Evolutionary conservation across 2,888 invertebrate species (phyloP), one percentile per base, ranked within the genome.

Genomic region (Spicauda simplicius): DNA sequence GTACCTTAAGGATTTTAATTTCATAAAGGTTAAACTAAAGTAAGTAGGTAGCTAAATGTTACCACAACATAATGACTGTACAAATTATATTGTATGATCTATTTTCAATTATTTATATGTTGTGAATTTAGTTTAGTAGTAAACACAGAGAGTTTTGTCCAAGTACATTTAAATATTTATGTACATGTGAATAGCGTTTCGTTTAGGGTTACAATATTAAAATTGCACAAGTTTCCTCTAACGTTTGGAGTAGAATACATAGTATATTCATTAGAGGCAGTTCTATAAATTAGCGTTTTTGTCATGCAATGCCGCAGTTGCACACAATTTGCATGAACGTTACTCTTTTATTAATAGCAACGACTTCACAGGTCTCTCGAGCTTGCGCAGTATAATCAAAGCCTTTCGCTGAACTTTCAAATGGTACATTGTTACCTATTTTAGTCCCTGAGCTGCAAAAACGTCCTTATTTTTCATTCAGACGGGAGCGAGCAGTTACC

Each of bases 391-490:
- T 53, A 53, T 55, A 60, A 66, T 60, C 59, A 54, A 66, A 66
- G 54, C 59, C 63, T 50, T 69, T 60, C 30, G 41, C 58, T 64
- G 59, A 65, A 72, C 62, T 71, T 70, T 73, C 58, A 63, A 65
- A 72, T 61, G 61, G 69, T 69, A 69, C 69, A 72, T 73, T 73
- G 72, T 73, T 69, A 70, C 69, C 57, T 65, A 64, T 68, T 68
- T 70, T 68, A 69, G 66, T 72, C 70, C 64, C 61, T 2, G 71
- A 20, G 66, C 71, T 69, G 69, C 68, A 70, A 73, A 69, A 76
- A 76, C 73, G 75, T 78, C 81, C 78, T 81, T 83, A 84, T 85
- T 87, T 85, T 83, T 79, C 83, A 85, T 87, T 85, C 80, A 84
- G 82, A 78, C 69, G 74, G 70, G 79, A 81, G 80, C 78, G 81